Percentiles rank a stretch among this genome's conserved stretches.
Conservation (phyloP, 2,888 invertebrate species). For the Cerastis rubricosa region DNA sequence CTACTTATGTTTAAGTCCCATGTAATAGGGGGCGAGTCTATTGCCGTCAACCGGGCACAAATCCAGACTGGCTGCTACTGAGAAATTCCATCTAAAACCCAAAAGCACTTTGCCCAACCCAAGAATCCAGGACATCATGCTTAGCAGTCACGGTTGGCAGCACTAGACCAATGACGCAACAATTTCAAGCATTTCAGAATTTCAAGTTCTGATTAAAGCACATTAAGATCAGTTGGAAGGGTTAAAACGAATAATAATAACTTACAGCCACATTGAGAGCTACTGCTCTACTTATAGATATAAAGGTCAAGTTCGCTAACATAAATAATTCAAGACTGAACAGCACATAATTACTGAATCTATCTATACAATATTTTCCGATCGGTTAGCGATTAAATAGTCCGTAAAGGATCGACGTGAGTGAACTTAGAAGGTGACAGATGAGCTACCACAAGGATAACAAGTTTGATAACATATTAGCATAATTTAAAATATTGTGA, state of each 20-base stretch:
- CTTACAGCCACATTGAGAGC: neutral
- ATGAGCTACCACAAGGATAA: neutral
- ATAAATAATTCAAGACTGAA: constrained; percentile 43
- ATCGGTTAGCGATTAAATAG: constrained; percentile 54
- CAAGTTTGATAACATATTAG: neutral
- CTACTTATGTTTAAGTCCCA: too few species aligned
- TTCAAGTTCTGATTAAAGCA: too few species aligned
- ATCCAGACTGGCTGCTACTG: too few species aligned
- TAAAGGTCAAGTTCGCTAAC: constrained; percentile 13
- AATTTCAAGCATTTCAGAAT: too few species aligned
- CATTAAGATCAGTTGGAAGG: neutral
- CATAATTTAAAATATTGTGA: neutral
- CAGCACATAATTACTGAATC: constrained; percentile 27
- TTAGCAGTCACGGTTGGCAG: too few species aligned
- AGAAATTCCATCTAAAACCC: too few species aligned
- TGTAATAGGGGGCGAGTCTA: too few species aligned
- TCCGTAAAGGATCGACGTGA: constrained; percentile 42
- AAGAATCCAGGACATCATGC: too few species aligned
- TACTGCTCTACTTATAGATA: constrained; percentile 6
- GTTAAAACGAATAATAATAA: neutral
- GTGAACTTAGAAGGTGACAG: constrained; percentile 34
- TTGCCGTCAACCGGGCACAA: too few species aligned
- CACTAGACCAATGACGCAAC: too few species aligned
- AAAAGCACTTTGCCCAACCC: too few species aligned
- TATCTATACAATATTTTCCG: constrained; percentile 54